These are phyloP conservation scores for Bombus superbus DNA, from an alignment of 1,140 invertebrate genomes.

Conservation along the genomic window DNA sequence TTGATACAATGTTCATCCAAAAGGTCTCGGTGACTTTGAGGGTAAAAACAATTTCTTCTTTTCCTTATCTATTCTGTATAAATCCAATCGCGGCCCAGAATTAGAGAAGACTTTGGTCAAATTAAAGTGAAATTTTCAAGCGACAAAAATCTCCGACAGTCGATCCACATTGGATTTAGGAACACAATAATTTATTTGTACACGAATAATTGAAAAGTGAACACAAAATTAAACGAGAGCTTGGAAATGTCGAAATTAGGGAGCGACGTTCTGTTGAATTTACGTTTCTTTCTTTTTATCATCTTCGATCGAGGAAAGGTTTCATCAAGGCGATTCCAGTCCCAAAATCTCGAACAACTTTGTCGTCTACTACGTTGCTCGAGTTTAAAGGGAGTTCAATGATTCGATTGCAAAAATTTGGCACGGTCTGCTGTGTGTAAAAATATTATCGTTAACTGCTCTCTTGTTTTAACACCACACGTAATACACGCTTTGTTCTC, in stretches of 20 bases:
- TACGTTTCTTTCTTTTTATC: background rate
- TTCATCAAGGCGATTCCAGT: background rate
- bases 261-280: background rate
- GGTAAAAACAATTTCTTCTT: background rate
- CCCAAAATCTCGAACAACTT: background rate
- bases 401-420: constrained; percentile 72
- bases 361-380: background rate
- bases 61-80: constrained; percentile 19
- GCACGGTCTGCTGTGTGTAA: constrained; percentile 74
- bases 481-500: constrained; percentile 39
- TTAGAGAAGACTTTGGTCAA: constrained; percentile 51
- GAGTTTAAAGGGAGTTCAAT: constrained; percentile 52
- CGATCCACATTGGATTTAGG: constrained; percentile 51
- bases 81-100: constrained; percentile 1
- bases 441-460: constrained; percentile 66
- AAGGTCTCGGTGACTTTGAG: background rate
- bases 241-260: constrained; percentile 12
- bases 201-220: constrained; percentile 41
- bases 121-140: constrained; percentile 30
- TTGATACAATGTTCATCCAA: background rate
- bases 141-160: constrained; percentile 19
- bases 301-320: background rate
- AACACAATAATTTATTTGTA: constrained; percentile 64
- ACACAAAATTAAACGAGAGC: constrained; percentile 56
- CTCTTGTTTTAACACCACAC: constrained; percentile 41